A percentile compares a stretch with the other conserved stretches of the same genome.
Conservation (phyloP, 2,888 invertebrate species). For the Aspidiotus destructor region DNA sequence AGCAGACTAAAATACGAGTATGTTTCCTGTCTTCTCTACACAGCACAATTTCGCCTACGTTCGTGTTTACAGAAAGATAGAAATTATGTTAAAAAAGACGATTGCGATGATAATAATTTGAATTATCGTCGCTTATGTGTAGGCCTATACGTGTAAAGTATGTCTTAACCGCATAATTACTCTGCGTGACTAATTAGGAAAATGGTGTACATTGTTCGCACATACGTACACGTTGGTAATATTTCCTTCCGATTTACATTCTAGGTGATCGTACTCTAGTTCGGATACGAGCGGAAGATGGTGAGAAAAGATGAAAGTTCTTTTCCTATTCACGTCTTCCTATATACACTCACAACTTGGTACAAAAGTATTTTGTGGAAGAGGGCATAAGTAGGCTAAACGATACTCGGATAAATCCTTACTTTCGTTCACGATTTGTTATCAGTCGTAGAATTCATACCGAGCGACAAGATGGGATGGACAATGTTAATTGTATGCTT, state of each 20-base stretch:
- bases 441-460: no score
- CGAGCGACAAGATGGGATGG: no score
- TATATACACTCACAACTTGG: no score
- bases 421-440: no score
- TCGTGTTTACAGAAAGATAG: neutral
- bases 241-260: conserved; percentile 2
- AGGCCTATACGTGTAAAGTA: neutral
- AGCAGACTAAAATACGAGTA: neutral
- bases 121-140: neutral
- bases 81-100: neutral
- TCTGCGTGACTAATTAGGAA: conserved; percentile 2
- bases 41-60: neutral
- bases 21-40: neutral
- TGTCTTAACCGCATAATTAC: neutral
- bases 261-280: neutral
- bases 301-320: conserved; percentile 2
- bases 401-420: no score
- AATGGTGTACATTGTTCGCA: neutral
- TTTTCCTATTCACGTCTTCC: neutral
- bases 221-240: neutral
- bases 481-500: neutral
- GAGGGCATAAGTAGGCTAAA: no score
- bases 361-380: no score
- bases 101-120: neutral
- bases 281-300: neutral